These are phyloP conservation scores for Zoanthus sociatus DNA, from an alignment of 92 coral and sea anemone genomes.

Conservation along the genomic window DNA sequence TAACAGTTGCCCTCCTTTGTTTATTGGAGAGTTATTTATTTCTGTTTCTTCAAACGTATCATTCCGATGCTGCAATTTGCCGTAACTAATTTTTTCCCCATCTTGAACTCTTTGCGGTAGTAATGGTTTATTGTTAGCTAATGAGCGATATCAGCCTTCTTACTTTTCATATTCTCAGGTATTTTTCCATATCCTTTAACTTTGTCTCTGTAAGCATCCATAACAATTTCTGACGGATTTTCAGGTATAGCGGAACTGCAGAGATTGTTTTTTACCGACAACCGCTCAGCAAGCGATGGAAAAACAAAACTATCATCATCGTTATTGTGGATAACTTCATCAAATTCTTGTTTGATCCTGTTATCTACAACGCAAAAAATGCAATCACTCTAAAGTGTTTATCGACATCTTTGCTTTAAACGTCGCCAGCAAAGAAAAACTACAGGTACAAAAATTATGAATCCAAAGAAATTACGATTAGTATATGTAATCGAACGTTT, in stretches of 20 bases:
- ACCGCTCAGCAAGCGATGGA: conserved; percentile 35
- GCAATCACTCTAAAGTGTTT: neutral
- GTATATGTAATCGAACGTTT: no score
- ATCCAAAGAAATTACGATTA: no score
- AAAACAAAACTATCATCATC: conserved; percentile 24
- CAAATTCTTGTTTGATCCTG: neutral
- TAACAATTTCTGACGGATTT: neutral
- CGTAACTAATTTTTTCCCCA: neutral
- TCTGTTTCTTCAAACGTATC: no score
- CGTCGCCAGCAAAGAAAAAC: neutral
- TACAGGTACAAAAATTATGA: no score
- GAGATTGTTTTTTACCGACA: neutral
- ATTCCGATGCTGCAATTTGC: neutral
- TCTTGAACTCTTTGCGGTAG: neutral
- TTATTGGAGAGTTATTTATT: neutral
- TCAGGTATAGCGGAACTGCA: neutral
- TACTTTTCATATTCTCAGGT: neutral
- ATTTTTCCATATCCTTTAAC: neutral
- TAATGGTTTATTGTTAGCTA: neutral
- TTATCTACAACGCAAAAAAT: neutral
- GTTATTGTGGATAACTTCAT: neutral
- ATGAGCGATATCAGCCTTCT: neutral
- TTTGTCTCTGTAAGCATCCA: neutral
- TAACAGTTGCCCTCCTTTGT: neutral
- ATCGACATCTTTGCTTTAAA: neutral